Evolutionary conservation across 2,113 vertebrate genomes (phyloP).

Genomic region (Peucedramus taeniatus): DNA sequence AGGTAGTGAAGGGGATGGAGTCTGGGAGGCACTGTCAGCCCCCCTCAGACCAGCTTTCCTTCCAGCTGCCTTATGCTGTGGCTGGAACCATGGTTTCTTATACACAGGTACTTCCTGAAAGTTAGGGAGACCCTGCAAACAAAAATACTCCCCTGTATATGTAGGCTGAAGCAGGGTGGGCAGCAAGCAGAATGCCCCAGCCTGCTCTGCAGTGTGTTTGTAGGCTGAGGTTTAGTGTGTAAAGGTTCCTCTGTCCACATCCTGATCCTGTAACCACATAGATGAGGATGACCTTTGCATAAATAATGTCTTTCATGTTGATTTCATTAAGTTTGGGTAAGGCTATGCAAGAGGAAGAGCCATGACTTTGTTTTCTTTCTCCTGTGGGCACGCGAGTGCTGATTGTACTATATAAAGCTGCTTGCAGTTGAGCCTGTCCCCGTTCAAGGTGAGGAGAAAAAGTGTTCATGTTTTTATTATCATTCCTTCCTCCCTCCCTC

Average conservation of each 20-base stretch:
- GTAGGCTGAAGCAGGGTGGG: neutral
- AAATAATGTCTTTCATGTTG: neutral
- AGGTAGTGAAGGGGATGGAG: neutral
- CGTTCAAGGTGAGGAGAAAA: constrained; percentile 7
- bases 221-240: neutral
- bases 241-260: neutral
- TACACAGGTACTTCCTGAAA: neutral
- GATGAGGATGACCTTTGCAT: neutral
- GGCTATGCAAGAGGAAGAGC: neutral
- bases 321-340: neutral
- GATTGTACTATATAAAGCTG: neutral
- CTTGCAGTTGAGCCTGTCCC: neutral
- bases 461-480: neutral
- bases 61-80: rapidly evolving
- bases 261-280: neutral
- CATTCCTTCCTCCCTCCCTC: neutral
- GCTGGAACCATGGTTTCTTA: neutral
- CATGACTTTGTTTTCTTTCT: neutral
- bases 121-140: neutral
- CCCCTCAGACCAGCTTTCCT: neutral
- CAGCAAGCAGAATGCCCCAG: rapidly evolving
- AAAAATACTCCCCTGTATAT: rapidly evolving
- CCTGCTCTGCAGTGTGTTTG: neutral
- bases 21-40: neutral
- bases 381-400: neutral